These are phyloP conservation scores for Hemicrepidius hirtus DNA, from an alignment of 2,888 invertebrate genomes.

Conservation along the genomic window DNA sequence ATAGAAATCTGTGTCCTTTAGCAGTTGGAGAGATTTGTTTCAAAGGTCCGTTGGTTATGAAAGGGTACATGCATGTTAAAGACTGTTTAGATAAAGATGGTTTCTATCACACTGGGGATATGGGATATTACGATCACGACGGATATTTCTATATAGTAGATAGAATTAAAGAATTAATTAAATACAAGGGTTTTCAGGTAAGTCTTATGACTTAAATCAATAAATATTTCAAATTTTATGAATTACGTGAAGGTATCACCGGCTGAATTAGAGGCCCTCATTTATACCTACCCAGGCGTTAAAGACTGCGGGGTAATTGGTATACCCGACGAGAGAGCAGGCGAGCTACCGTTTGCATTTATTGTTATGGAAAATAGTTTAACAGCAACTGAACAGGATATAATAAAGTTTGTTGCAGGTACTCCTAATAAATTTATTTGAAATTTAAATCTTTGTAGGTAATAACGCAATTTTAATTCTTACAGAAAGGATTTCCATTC, in stretches of 20 bases:
- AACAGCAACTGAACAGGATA: slow-evolving; percentile 69
- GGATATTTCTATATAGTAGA: slow-evolving; percentile 87
- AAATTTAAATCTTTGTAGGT: too few relatives aligned
- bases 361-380: slow-evolving; percentile 77
- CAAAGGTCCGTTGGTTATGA: slow-evolving; percentile 78
- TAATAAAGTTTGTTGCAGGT: slow-evolving; percentile 70
- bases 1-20: slow-evolving; percentile 75
- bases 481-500: slow-evolving; percentile 78
- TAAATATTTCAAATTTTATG: background rate
- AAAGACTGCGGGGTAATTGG: slow-evolving; percentile 88
- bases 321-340: slow-evolving; percentile 80
- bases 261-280: slow-evolving; percentile 86
- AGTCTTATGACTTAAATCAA: slow-evolving; percentile 77
- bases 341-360: slow-evolving; percentile 84
- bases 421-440: background rate
- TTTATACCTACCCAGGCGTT: slow-evolving; percentile 81
- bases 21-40: slow-evolving; percentile 86
- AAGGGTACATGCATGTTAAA: slow-evolving; percentile 83
- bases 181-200: slow-evolving; percentile 89
- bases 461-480: background rate
- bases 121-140: slow-evolving; percentile 85
- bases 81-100: slow-evolving; percentile 82
- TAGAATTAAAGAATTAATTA: slow-evolving; percentile 89
- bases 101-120: slow-evolving; percentile 85
- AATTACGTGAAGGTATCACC: slow-evolving; percentile 79